Base-by-base conservation (phyloP, 2,888 invertebrate species). In the Amphipoea oculea region DNA sequence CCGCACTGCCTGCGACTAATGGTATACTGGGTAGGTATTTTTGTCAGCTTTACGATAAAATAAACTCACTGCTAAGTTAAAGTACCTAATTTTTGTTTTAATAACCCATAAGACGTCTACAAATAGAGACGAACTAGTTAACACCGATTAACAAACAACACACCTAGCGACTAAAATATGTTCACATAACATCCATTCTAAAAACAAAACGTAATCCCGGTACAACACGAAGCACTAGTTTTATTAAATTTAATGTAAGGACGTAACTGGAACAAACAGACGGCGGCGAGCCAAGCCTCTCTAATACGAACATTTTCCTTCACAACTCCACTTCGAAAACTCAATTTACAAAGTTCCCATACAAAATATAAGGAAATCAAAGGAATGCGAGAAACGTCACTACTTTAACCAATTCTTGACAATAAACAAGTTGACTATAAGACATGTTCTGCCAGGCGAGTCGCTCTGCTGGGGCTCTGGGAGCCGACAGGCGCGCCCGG, bases 341-440 rank as follows among this genome's bases (percentile, higher is more conserved):
- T 87, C 84, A 86, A 89, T 89, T 85, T 86, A 86, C 83, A 86
- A 90, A 90, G 87, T 84, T 87, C 48, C 74, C 83, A 84, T 81
- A 87, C 86, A 86, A 85, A 86, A 89, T 88, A 90, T 89, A 90
- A 90, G 84, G 86, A 88, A 90, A 90, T 91, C 89, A 90, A 89
- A 89, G 88, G 84, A 88, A 89, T 88, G 89, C 88, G 85, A 82
- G 77, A 87, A 88, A 92, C 81, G 91, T 90, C 89, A 91, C 89
- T 86, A 86, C 89, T 89, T 86, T 88, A 93, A 93, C 92, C 92
- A 93, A 93, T 93, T 92, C 90, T 89, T 91, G 92, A 94, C 93
- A 93, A 88, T 89, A 94, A 94, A 94, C 93, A 94, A 93, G 92
- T 93, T 91, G 92, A 91, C 89, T 93, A 84, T 89, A 92, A 91